Evolutionary conservation across 2,888 invertebrate genomes (phyloP).

Genomic region (Branchipolynoe longqiensis): DNA sequence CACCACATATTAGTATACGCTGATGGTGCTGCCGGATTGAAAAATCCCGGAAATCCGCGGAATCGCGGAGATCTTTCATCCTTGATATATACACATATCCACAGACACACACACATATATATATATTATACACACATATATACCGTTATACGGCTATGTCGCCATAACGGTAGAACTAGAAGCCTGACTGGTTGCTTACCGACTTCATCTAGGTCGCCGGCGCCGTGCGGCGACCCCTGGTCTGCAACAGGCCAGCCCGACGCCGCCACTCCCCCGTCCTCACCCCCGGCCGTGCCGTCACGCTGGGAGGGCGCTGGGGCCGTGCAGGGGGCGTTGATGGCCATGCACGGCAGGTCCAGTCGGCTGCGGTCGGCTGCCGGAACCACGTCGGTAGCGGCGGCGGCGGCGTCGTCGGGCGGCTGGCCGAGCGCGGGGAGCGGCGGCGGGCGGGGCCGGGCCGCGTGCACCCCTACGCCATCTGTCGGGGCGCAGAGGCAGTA

Average conservation of each 20-base stretch:
- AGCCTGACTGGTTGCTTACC: neutral
- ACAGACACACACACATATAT: too few relatives aligned
- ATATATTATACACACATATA: too few relatives aligned
- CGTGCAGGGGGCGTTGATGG: neutral
- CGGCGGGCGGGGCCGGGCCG: slow-evolving; percentile 14
- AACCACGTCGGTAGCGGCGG: slow-evolving; percentile 52
- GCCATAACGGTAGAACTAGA: too few relatives aligned
- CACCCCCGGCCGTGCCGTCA: neutral
- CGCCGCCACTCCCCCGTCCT: slow-evolving; percentile 16
- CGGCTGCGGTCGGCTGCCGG: neutral
- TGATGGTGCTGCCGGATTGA: too few relatives aligned
- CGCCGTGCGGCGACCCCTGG: neutral
- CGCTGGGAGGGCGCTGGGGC: neutral
- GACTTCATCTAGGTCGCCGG: slow-evolving; percentile 37
- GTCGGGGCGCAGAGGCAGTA: neutral
- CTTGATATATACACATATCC: too few relatives aligned
- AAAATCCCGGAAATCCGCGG: too few relatives aligned
- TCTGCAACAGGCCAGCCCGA: neutral
- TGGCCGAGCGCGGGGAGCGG: slow-evolving; percentile 30
- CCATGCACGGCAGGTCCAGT: neutral
- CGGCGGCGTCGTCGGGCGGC: neutral
- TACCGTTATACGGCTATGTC: too few relatives aligned
- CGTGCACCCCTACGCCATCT: neutral
- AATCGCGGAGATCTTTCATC: too few relatives aligned
- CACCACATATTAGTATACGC: too few relatives aligned